Base-by-base conservation (phyloP, 2,888 invertebrate species). In the Uropetala carovei region DNA sequence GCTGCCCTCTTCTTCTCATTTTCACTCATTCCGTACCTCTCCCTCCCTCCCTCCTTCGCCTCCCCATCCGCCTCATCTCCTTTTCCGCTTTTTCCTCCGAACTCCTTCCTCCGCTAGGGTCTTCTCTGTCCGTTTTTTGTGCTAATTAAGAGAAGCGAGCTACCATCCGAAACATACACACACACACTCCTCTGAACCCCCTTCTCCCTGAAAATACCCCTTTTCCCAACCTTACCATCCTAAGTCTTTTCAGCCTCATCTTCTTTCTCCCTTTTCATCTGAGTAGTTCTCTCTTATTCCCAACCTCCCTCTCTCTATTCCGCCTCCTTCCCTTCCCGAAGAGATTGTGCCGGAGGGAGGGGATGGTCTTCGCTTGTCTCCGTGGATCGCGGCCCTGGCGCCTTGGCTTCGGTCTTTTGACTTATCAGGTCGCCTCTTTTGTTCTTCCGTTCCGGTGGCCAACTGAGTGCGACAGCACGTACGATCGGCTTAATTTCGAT, bases 401-500 rank as follows among this genome's bases (percentile, higher is more conserved):
- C 56, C n/a, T 83, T 83, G 56, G 83, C 11, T 83, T 83, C 56
- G 83, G 83, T n/a, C 56, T 14, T 10, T 18, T 8, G 57, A 16
- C 56, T 56, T 83, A 57, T 56, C 56, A 16, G 57, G 83, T 83
- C 56, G 43, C n/a, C 18, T 16, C 18, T 18, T 13, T 83, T 56
- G 56, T n/a, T 83, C 56, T 57, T 18, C 11, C 43, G 14, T 83
- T 83, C 56, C n/a, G 57, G 56, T n/a, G n/a, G n/a, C 56, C n/a
- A 83, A n/a, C 18, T 83, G 43, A 83, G 57, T 83, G 83, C 57
- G n/a, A 56, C 57, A 57, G 83, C 83, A 83, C 83, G 83, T 57
- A 83, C 83, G 83, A 83, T 57, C 57, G 83, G 56, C 56, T 83
- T 83, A n/a, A 83, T 83, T 83, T 83, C 83, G 56, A 83, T 83